Evolutionary conservation across 2,888 invertebrate species (phyloP).

Genomic region (Amblyjoppa proteus): DNA sequence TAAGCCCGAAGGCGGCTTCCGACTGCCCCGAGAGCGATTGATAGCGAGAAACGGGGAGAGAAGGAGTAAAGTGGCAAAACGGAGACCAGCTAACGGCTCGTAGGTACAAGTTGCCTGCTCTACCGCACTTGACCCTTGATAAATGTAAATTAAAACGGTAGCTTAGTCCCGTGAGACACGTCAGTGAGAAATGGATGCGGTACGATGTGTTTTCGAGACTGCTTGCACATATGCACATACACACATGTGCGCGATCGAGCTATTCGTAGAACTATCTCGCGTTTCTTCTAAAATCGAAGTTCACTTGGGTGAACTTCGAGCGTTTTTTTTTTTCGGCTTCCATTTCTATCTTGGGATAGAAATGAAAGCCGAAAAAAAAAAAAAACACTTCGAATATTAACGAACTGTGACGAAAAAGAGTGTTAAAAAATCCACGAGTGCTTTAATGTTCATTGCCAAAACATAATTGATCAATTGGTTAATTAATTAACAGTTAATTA

Average conservation of each 20-base stretch:
- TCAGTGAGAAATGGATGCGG: slow-evolving; percentile 59
- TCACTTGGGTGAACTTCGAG: not conserved
- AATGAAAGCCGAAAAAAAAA: not conserved
- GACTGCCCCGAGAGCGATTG: slow-evolving; percentile 40
- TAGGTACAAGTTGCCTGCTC: slow-evolving; percentile 19
- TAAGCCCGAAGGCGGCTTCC: slow-evolving; percentile 31
- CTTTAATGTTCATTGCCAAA: too few relatives aligned
- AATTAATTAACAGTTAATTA: too few relatives aligned
- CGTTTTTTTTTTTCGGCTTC: too few relatives aligned
- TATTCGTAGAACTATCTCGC: not conserved
- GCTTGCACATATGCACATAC: not conserved
- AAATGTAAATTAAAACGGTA: slow-evolving; percentile 67
- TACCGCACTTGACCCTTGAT: slow-evolving; percentile 62
- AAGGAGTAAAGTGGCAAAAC: slow-evolving; percentile 5
- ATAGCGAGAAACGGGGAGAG: slow-evolving; percentile 42
- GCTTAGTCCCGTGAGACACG: slow-evolving; percentile 38
- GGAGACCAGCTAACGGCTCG: slow-evolving; percentile 5
- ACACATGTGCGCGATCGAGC: not conserved
- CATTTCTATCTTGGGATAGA: not conserved
- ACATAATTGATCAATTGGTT: too few relatives aligned
- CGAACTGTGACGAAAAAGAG: not conserved
- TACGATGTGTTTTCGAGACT: slow-evolving; percentile 24
- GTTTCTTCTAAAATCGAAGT: not conserved
- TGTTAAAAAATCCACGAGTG: too few relatives aligned
- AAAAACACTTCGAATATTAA: not conserved